These are phyloP conservation scores for Myotis findleyi DNA, from an alignment of 2,797 vertebrate species.

Conservation along the genomic window DNA sequence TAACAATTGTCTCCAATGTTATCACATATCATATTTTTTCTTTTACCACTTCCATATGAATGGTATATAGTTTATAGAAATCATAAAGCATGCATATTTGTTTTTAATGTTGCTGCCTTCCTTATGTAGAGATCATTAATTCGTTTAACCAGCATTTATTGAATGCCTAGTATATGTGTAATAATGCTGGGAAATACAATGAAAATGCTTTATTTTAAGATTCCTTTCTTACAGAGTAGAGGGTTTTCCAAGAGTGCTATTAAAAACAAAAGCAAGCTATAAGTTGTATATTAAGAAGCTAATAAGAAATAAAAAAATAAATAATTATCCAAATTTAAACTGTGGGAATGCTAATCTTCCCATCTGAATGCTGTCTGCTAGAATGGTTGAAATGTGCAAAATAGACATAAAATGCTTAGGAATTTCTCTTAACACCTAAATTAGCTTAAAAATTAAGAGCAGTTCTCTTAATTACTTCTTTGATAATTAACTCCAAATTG, in stretches of 20 bases:
- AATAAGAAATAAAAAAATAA: neutral
- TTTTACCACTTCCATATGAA: constrained; percentile 15
- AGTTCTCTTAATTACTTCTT: neutral
- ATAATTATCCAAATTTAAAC: neutral
- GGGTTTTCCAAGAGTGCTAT: constrained; percentile 10
- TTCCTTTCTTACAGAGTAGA: neutral
- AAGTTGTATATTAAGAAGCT: neutral
- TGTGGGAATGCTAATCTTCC: neutral
- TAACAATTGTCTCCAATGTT: neutral
- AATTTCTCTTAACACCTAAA: constrained; percentile 4
- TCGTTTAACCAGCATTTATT: neutral
- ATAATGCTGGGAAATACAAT: neutral
- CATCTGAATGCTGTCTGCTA: neutral
- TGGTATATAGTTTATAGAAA: neutral
- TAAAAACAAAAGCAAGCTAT: neutral
- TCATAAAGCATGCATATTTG: neutral
- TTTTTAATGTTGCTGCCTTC: constrained; percentile 3
- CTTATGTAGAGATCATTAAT: constrained; percentile 22
- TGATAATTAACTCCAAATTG: neutral
- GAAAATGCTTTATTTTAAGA: constrained; percentile 39
- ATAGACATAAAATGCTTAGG: neutral
- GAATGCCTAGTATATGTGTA: neutral
- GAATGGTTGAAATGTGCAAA: neutral
- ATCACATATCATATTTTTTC: neutral
- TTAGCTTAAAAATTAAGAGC: neutral